A percentile compares a stretch with the other conserved stretches of the same genome.
Evolutionary conservation across 2,113 vertebrate species (phyloP).

Genomic region (Mugil cephalus): DNA sequence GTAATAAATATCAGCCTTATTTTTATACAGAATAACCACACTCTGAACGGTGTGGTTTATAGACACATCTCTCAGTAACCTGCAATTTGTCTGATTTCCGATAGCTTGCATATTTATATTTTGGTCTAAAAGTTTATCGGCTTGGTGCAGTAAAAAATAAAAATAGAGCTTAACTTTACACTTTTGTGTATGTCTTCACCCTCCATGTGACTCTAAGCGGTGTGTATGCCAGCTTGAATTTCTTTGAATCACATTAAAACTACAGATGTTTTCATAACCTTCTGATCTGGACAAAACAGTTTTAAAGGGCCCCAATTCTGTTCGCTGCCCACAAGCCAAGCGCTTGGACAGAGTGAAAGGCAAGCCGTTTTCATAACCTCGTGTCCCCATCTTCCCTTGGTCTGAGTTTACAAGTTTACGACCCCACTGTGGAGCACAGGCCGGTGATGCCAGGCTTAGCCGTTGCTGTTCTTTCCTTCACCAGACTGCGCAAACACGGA

Average conservation of each 20-base stretch:
- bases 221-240: slow-evolving; percentile 14
- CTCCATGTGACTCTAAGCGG: slow-evolving; percentile 24
- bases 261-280: slow-evolving; percentile 43
- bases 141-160: slow-evolving; percentile 12
- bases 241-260: slow-evolving; percentile 26
- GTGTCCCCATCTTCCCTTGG: slow-evolving; percentile 32
- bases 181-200: slow-evolving; percentile 1
- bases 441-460: slow-evolving; percentile 46
- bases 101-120: slow-evolving; percentile 45
- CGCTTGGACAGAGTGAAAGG: slow-evolving; percentile 41
- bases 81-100: slow-evolving; percentile 67
- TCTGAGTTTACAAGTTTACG: slow-evolving; percentile 32
- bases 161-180: neutral
- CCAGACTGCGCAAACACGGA: slow-evolving; percentile 53
- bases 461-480: slow-evolving; percentile 45
- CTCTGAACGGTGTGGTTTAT: slow-evolving; percentile 17
- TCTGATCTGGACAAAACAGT: slow-evolving; percentile 15
- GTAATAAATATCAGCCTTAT: slow-evolving; percentile 39
- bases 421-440: slow-evolving; percentile 30
- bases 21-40: slow-evolving; percentile 32
- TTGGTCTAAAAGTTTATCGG: slow-evolving; percentile 30
- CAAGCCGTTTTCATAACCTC: slow-evolving; percentile 56
- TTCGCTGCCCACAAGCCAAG: slow-evolving; percentile 43
- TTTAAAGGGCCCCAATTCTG: slow-evolving; percentile 29
- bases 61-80: slow-evolving; percentile 28